Evolutionary conservation across 1,140 invertebrate species (phyloP), one percentile per base, ranked within the genome.

Genomic region (Drosophila punjabiensis): DNA sequence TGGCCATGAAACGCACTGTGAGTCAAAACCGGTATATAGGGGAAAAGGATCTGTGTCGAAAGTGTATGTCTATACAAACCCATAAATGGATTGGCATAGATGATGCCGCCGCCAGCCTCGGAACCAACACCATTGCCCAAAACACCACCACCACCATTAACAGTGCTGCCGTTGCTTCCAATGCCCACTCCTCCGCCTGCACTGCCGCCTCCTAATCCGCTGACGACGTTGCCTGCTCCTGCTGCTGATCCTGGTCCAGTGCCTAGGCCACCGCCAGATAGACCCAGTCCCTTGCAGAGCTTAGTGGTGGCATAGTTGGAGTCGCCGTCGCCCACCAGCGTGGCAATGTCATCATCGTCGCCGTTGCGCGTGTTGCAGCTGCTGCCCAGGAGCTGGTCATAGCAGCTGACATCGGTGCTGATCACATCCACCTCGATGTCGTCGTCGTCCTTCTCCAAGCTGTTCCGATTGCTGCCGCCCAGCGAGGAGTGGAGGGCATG

Each of bases 1-100:
- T n/a, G 14, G 4, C 13, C 67, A 32, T 48, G 35, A 69, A 69
- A 52, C 11, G 62, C 66, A 65, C 39, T 39, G 35, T 32, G 7
- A 7, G 24, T 39, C 52, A 47, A 16, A 6, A 20, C 32, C 20
- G 35, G 48, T 37, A 50, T 67, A 33, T n/a, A 95, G 95, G 93
- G 90, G n/a, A 65, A 91, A 11, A 67, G 41, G 68, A 48, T 47
- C 47, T 61, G 62, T 39, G 55, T 6, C 28, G 66, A 55, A 60
- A 56, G n/a, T 58, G 18, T 33, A 43, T 66, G 53, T 58, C 55
- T 58, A 39, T 93, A 93, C 92, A 88, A 93, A 93, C 92, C 92
- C 90, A 93, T 89, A 62, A 93, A 93, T 18, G 91, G 92, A 93
- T 93, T 93, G 88, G 91, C 90, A 79, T 93, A 93, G 64, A 93